phyloP scores from a whole-genome alignment of 2,113 vertebrate species.

The Scomber colias region DNA sequence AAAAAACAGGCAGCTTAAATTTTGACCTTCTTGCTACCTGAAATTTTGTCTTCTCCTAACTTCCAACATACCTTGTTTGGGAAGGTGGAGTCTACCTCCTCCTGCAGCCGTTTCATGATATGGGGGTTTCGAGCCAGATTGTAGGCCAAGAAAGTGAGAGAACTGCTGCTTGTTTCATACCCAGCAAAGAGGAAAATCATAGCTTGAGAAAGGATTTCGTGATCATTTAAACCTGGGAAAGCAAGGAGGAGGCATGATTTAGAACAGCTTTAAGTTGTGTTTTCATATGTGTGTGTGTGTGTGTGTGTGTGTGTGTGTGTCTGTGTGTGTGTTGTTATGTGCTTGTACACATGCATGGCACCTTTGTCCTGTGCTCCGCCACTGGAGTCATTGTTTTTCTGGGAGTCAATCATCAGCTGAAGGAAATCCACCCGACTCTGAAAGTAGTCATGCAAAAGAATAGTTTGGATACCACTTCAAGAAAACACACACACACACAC shows the following conservation, averaged over 20 bases:
- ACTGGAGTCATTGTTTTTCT: slow-evolving; percentile 57
- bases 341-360: slow-evolving; percentile 18
- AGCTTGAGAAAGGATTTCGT: slow-evolving; percentile 89
- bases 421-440: slow-evolving; percentile 88
- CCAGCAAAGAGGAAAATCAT: slow-evolving; percentile 88
- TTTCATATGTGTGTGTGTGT: too few species aligned
- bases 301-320: not conserved
- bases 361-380: slow-evolving; percentile 66
- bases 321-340: not conserved
- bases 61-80: slow-evolving; percentile 82
- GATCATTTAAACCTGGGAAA: slow-evolving; percentile 85
- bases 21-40: not conserved
- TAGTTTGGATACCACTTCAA: not conserved
- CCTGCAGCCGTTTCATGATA: slow-evolving; percentile 82
- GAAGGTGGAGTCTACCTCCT: slow-evolving; percentile 85
- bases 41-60: not conserved
- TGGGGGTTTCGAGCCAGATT: slow-evolving; percentile 85
- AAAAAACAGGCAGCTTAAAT: not conserved
- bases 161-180: slow-evolving; percentile 87
- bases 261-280: not conserved
- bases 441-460: slow-evolving; percentile 21
- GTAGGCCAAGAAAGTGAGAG: slow-evolving; percentile 84
- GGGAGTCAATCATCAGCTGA: slow-evolving; percentile 87
- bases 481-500: not conserved
- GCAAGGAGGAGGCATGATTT: not conserved